Evolutionary conservation across 2,888 invertebrate genomes (phyloP).

Genomic region (Hololepta plana): DNA sequence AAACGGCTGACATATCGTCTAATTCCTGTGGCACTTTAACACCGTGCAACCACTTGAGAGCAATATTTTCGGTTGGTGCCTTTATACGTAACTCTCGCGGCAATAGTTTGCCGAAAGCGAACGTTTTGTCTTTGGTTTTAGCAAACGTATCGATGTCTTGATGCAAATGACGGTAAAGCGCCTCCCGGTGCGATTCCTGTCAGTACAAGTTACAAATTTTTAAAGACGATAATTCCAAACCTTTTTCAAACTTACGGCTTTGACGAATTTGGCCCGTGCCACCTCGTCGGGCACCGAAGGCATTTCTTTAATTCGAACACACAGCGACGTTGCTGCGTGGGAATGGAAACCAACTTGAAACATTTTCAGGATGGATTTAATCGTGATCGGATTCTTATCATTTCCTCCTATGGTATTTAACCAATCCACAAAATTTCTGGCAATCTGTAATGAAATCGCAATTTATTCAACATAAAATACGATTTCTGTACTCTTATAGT

Average conservation of each 20-base stretch:
- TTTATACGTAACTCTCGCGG: slow-evolving; percentile 32
- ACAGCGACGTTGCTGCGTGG: slow-evolving; percentile 34
- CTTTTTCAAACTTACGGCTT: slow-evolving; percentile 26
- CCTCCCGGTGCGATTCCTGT: slow-evolving; percentile 30
- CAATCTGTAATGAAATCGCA: slow-evolving; percentile 23
- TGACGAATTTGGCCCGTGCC: slow-evolving; percentile 31
- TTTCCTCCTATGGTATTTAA: slow-evolving; percentile 17
- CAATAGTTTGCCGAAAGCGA: slow-evolving; percentile 34
- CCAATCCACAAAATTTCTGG: slow-evolving; percentile 24
- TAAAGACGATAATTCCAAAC: slow-evolving; percentile 1
- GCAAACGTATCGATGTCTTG: slow-evolving; percentile 33
- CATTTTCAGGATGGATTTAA: slow-evolving; percentile 20
- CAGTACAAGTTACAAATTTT: slow-evolving; percentile 7
- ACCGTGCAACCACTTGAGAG: slow-evolving; percentile 35
- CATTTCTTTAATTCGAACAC: slow-evolving; percentile 36
- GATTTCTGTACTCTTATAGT: too few relatives aligned
- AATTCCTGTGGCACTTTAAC: slow-evolving; percentile 37
- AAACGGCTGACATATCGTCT: slow-evolving; percentile 40
- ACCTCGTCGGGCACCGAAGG: slow-evolving; percentile 37
- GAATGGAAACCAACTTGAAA: slow-evolving; percentile 39
- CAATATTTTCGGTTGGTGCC: slow-evolving; percentile 34
- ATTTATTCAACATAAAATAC: too few relatives aligned
- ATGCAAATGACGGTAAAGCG: slow-evolving; percentile 31
- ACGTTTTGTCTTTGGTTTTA: slow-evolving; percentile 25
- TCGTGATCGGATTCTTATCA: slow-evolving; percentile 17